phyloP scores from a whole-genome alignment of 2,797 vertebrate genomes.

The Mallotus villosus region DNA sequence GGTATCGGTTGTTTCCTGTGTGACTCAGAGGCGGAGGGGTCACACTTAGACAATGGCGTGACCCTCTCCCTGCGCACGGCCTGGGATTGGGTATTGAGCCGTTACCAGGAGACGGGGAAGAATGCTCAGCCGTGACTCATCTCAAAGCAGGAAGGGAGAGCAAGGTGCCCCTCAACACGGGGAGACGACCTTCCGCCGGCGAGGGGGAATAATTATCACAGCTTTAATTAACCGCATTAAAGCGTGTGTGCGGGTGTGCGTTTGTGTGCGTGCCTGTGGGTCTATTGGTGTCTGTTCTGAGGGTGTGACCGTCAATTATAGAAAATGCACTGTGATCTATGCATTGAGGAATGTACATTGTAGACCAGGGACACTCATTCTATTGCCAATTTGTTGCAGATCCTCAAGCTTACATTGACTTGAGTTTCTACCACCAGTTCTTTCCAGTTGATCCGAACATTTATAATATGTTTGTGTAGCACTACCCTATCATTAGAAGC shows the following conservation, averaged over 20 bases:
- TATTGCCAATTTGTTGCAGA: background rate
- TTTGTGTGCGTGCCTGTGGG: constrained; percentile 7
- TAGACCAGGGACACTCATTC: background rate
- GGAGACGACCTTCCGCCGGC: constrained; percentile 7
- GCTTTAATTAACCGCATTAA: constrained; percentile 60
- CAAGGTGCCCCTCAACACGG: constrained; percentile 43
- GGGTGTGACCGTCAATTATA: background rate
- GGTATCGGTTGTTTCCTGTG: constrained; percentile 9
- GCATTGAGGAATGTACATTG: background rate
- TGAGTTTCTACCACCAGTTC: no score
- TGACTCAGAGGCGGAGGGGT: constrained; percentile 17
- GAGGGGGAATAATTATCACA: constrained; percentile 50
- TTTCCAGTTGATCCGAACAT: no score
- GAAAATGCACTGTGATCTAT: background rate
- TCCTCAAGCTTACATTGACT: background rate
- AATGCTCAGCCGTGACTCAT: constrained; percentile 50
- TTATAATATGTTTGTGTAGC: no score
- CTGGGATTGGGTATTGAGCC: constrained; percentile 23
- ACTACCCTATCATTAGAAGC: background rate
- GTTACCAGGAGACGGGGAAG: constrained; percentile 54
- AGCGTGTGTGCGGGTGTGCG: constrained; percentile 19
- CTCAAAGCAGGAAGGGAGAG: constrained; percentile 36
- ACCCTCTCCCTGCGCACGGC: constrained; percentile 14
- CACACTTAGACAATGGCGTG: constrained; percentile 17
- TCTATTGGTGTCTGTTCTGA: background rate